phyloP scores from a whole-genome alignment of 2,888 invertebrate genomes.

The Cataglyphis rosenhaueri region DNA sequence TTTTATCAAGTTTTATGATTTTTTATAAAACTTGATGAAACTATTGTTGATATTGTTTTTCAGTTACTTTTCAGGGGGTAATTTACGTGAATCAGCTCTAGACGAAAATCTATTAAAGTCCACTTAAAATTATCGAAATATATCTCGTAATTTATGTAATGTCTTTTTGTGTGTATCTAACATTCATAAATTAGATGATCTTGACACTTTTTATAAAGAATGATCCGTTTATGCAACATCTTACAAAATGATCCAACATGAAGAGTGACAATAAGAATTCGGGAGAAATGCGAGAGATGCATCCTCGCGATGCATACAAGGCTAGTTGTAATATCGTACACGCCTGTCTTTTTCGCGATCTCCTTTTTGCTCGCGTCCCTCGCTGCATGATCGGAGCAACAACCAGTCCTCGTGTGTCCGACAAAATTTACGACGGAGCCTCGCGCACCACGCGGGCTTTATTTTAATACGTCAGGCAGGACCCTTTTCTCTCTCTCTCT shows the following conservation, averaged over 20 bases:
- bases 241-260: not conserved
- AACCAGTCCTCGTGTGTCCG: constrained; percentile 80
- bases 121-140: not conserved
- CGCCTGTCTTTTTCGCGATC: constrained; percentile 79
- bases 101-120: not conserved
- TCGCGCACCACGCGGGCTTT: constrained; percentile 81
- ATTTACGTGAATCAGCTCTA: not conserved
- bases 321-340: constrained; percentile 78
- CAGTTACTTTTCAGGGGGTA: not conserved
- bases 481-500: constrained; percentile 36
- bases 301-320: constrained; percentile 38
- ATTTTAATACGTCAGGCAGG: constrained; percentile 80
- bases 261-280: constrained; percentile 22
- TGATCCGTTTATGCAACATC: not conserved
- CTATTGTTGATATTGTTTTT: not conserved
- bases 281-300: constrained; percentile 32
- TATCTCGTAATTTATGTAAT: not conserved
- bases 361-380: constrained; percentile 76
- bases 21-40: not conserved
- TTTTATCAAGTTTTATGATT: not conserved
- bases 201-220: not conserved
- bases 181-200: not conserved
- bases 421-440: constrained; percentile 82
- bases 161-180: not conserved
- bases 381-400: constrained; percentile 79